phyloP scores from a whole-genome alignment of 2,888 invertebrate species.

The Eupithecia tripunctaria region DNA sequence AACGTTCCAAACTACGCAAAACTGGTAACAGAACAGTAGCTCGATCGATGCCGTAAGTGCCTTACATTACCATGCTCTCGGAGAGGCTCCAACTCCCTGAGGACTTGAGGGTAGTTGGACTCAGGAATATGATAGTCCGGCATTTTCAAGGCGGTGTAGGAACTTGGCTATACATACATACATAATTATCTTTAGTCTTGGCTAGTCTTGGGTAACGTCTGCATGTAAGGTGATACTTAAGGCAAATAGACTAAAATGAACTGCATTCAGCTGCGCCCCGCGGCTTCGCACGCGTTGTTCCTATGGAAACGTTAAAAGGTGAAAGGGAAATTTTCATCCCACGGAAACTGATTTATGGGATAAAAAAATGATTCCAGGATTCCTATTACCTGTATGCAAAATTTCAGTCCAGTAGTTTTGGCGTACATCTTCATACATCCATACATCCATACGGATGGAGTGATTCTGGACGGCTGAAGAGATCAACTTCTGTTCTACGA shows the following conservation, averaged over 20 bases:
- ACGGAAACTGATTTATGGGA: too few species aligned
- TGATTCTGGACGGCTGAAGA: too few species aligned
- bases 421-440: too few species aligned
- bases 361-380: too few species aligned
- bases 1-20: conserved; percentile 1
- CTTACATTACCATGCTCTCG: conserved; percentile 67
- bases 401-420: too few species aligned
- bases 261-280: neutral
- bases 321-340: too few species aligned
- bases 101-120: conserved; percentile 55
- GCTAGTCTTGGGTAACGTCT: neutral
- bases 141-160: neutral
- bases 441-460: too few species aligned
- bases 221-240: neutral
- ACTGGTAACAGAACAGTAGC: conserved; percentile 5
- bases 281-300: too few species aligned
- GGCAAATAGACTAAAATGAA: neutral
- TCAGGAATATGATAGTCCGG: conserved; percentile 53
- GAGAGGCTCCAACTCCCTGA: conserved; percentile 62
- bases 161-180: neutral
- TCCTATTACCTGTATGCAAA: too few species aligned
- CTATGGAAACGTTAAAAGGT: too few species aligned
- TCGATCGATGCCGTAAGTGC: conserved; percentile 52
- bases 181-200: neutral
- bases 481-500: too few species aligned